Conservation (phyloP, 2,113 vertebrate genomes). For the Oceanodroma tethys region DNA sequence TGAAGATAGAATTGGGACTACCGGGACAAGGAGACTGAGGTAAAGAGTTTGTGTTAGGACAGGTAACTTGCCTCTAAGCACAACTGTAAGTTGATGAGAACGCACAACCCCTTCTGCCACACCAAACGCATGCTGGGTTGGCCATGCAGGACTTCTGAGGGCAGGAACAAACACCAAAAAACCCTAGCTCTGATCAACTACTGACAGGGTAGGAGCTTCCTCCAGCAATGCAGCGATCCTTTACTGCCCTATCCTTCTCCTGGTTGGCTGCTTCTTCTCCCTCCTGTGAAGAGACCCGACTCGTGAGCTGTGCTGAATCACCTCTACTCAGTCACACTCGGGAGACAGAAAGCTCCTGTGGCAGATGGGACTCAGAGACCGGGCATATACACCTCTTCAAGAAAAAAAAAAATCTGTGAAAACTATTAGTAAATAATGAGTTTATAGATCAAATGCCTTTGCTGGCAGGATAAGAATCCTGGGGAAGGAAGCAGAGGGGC, state of each 20-base stretch:
- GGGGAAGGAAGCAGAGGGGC: background rate
- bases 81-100: background rate
- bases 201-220: background rate
- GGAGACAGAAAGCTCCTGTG: background rate
- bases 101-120: background rate
- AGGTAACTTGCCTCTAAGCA: background rate
- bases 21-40: background rate
- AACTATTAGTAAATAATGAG: background rate
- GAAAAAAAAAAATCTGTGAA: background rate
- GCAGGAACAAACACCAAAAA: background rate
- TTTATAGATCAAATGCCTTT: background rate
- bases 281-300: background rate
- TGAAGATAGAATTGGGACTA: background rate
- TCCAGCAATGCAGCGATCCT: background rate
- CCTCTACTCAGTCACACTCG: background rate
- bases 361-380: background rate
- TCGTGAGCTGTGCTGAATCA: background rate
- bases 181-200: background rate
- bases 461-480: background rate
- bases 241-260: background rate
- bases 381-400: background rate
- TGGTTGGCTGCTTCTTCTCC: background rate
- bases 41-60: background rate
- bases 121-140: background rate
- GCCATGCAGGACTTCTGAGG: fast-evolving